phyloP scores from a whole-genome alignment of 1,140 invertebrate species.

The Dendroctonus ponderosae region DNA sequence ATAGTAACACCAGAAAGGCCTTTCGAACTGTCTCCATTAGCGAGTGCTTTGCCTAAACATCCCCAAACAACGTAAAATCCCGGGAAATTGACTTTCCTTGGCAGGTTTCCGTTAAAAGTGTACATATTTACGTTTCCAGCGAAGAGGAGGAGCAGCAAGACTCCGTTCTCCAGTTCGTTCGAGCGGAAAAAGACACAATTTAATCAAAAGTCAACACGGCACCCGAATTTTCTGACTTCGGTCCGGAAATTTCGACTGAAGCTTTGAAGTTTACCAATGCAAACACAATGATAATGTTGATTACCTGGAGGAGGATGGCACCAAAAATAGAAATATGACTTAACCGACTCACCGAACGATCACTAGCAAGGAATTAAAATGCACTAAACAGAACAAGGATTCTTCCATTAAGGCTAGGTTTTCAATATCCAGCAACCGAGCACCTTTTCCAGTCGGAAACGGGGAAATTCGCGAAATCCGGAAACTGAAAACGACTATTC shows the following conservation, averaged over 20 bases:
- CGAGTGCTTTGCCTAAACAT: too few relatives aligned
- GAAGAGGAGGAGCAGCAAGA: not conserved
- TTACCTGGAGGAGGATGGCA: not conserved
- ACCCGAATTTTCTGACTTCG: not conserved
- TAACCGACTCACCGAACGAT: too few relatives aligned
- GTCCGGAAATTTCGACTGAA: not conserved
- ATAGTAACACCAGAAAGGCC: too few relatives aligned
- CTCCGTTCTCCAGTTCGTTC: constrained; percentile 1
- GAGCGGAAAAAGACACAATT: constrained; percentile 5
- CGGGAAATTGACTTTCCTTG: constrained; percentile 1
- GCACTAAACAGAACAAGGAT: not conserved
- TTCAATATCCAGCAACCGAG: constrained; percentile 2
- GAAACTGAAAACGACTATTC: constrained; percentile 23
- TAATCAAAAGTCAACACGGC: constrained; percentile 10
- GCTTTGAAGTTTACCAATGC: not conserved
- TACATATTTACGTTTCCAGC: constrained; percentile 10
- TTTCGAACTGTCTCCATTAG: too few relatives aligned
- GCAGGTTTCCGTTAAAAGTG: not conserved
- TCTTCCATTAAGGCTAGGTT: constrained; percentile 3
- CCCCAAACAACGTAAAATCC: not conserved
- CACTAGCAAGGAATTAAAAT: not conserved
- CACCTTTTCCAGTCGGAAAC: not conserved
- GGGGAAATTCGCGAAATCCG: constrained; percentile 6
- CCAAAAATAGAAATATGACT: not conserved
- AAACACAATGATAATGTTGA: not conserved